phyloP scores from a whole-genome alignment of 92 coral and sea anemone species.

The Hydrozoanthus gracilis region DNA sequence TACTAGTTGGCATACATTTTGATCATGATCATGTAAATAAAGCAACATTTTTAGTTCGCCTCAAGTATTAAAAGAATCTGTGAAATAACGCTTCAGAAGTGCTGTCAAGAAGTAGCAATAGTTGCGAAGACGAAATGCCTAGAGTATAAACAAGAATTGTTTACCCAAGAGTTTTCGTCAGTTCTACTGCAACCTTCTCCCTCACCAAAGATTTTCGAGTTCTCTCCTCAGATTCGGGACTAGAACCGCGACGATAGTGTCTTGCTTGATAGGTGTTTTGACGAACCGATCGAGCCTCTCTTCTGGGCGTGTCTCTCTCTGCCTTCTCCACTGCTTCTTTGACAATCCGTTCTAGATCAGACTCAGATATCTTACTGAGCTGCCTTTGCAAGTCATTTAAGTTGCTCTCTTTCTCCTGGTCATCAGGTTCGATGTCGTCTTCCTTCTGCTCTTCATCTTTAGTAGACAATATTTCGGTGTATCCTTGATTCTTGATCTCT shows the following conservation, averaged over 20 bases:
- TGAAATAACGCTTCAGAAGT: too few relatives aligned
- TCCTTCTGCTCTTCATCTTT: neutral
- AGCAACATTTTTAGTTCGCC: too few relatives aligned
- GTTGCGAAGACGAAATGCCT: too few relatives aligned
- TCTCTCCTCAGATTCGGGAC: constrained; percentile 4
- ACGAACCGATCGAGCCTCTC: neutral
- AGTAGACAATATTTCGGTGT: neutral
- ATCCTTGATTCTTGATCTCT: neutral
- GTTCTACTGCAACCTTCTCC: neutral
- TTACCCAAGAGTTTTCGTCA: neutral
- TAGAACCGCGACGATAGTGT: neutral
- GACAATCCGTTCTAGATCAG: neutral
- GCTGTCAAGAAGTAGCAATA: too few relatives aligned
- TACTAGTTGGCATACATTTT: too few relatives aligned
- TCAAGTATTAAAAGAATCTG: too few relatives aligned
- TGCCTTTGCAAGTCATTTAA: neutral
- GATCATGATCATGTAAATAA: too few relatives aligned
- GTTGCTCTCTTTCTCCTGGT: neutral
- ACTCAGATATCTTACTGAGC: neutral
- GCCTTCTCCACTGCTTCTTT: neutral
- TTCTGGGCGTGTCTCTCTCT: neutral
- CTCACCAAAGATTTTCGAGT: neutral
- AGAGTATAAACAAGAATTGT: neutral
- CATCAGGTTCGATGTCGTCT: too few relatives aligned
- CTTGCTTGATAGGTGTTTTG: constrained; percentile 1